Base-by-base conservation (phyloP, 1,140 invertebrate genomes). In the Rhagoletis pomonella region DNA sequence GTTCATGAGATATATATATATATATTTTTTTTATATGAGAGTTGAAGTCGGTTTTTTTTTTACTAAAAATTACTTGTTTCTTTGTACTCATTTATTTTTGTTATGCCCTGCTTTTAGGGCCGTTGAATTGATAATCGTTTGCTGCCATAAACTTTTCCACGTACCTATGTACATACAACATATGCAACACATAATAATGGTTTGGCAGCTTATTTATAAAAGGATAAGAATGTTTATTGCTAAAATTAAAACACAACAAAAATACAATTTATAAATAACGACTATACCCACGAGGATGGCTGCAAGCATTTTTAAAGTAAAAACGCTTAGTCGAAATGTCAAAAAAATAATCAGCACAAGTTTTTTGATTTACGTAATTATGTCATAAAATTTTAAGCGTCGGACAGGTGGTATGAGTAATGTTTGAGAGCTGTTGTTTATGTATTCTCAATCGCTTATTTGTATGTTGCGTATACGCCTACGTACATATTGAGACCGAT, bases 321-420 rank as follows among this genome's bases (percentile, higher is more conserved):
- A 59, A 59, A 1, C 6, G 12, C 58, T 7, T 7, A 59, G 0
- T 12, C 10, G 29, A 7, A 7, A 42, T 3, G 9, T 6, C 60
- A 17, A 17, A 62, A 62, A 17, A 62, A 62, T 4, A 17, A 62
- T 67, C 39, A 39, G 29, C 5, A 67, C 4, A 29, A 12, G 5
- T 67, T 67, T 39, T 67, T 67, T 67, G 4, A 67, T 39, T 39
- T 39, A 7, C 19, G 1, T 47, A 6, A 47, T 77, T 77, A n/a
- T n/a, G 69, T n/a, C 9, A 2, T 17, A 6, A 81, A 50, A 73
- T 1, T 17, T 62, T 14, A 4, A 39, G 12, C 12, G 67, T n/a
- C 67, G 67, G 42, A 17, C 67, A 44, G 67, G 67, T 73, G 67
- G 67, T 81, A 81, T 81, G 73, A 50, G 44, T 81, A 81, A 81